Base-by-base conservation (phyloP, 2,113 vertebrate genomes). In the Poecile atricapillus region DNA sequence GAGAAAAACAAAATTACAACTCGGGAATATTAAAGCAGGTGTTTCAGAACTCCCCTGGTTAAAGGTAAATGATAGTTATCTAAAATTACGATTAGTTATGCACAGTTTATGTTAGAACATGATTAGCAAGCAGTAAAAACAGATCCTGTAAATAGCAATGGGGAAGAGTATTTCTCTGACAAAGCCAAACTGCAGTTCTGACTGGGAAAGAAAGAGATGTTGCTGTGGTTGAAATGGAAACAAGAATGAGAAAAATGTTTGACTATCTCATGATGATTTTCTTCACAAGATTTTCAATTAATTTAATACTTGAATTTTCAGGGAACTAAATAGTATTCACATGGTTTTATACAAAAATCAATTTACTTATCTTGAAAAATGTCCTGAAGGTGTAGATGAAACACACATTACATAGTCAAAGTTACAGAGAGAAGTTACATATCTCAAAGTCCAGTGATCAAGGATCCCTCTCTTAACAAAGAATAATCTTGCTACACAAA, bases 11-110 rank as follows among this genome's bases (percentile, higher is more conserved):
- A 68, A 91, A 77, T 39, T 71, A 25, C 47, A 74, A 37, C 13
- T 39, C 8, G 1, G 21, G 50, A 81, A 74, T 79, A 47, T 76
- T 89, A 91, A 89, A 64, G 19, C 41, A 55, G 30, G 9, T 73
- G 10, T 14, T 87, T 84, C 69, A 60, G 46, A 82, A 75, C 20
- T 89, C 21, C 21, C 19, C 12, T 39, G 39, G 27, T 79, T 87
- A 89, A 18, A 78, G 19, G 30, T 82, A 82, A 71, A 56, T 15
- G 15, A 58, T 23, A 74, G 43, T 52, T 65, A 74, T 28, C 50
- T 83, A 73, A n/a, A 88, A 25, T 92, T 84, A 83, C 52, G 64
- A 52, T 84, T 52, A 93, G 17, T 46, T 87, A 71, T 62, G 23
- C 58, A 73, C 6, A 65, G 23, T 84, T 94, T 94, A 43, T 78